A percentile compares a stretch with the other conserved stretches of the same genome.
These are phyloP conservation scores for Pocillopora verrucosa DNA, from an alignment of 64 coral and sea anemone species.

Conservation along the genomic window DNA sequence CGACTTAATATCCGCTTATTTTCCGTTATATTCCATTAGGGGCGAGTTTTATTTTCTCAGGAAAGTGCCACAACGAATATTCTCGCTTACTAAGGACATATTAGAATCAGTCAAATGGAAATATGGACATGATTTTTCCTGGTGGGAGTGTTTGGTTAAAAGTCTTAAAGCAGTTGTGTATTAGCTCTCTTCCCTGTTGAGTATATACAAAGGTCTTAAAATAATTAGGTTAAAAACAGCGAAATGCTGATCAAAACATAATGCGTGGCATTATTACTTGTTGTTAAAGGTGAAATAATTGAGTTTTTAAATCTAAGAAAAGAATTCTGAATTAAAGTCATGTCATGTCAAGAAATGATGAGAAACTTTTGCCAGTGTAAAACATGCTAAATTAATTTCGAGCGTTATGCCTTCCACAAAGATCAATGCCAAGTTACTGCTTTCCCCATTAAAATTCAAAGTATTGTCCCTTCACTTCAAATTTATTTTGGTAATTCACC, in stretches of 20 bases:
- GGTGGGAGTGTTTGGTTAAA: neutral
- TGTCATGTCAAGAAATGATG: neutral
- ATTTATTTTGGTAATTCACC: neutral
- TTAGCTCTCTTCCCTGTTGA: neutral
- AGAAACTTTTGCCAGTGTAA: neutral
- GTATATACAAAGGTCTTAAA: neutral
- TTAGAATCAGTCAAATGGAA: neutral
- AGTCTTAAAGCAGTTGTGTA: neutral
- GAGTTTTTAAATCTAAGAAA: neutral
- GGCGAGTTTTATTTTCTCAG: neutral
- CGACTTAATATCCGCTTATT: constrained; percentile 4
- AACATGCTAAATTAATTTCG: neutral
- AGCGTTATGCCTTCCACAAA: neutral
- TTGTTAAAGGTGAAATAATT: neutral
- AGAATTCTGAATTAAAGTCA: neutral
- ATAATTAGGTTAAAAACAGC: neutral
- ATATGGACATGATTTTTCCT: neutral
- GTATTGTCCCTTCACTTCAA: neutral
- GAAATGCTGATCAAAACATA: neutral
- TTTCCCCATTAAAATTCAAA: neutral
- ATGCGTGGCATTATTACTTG: neutral
- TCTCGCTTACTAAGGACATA: neutral
- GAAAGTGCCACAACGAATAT: neutral
- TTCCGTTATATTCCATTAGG: neutral
- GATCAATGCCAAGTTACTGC: neutral